Base-by-base conservation (phyloP, 2,888 invertebrate species). In the Lomographa bimaculata region DNA sequence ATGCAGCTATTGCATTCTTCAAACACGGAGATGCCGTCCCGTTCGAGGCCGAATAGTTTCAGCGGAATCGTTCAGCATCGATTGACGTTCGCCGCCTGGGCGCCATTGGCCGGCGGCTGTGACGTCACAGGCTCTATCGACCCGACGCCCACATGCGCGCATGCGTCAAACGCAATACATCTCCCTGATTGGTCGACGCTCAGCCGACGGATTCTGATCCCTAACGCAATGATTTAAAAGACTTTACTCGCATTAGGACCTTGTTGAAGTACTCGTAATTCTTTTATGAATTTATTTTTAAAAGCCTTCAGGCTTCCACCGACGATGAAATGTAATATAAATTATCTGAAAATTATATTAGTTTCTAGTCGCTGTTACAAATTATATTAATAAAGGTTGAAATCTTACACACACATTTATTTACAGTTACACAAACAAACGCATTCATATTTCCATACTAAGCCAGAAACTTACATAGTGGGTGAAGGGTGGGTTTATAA, bases 91-190 rank as follows among this genome's bases (percentile, higher is more conserved):
- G 77, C 68, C 81, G 72, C 62, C 46, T 51, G 54, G 79, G 72
- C 82, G 83, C 82, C 81, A 85, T 85, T 85, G 85, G 83, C 68
- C 71, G 70, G 56, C 58, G 50, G 36, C 35, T 44, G 82, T 83
- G 83, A 84, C 86, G 85, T 86, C 85, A 83, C 80, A 48, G 28
- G 53, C 54, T 33, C 51, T 83, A 85, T 86, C 85, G 86, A 85
- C 75, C 83, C 68, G 57, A 57, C 83, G 77, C 84, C 83, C 74
- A 80, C 81, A 69, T 55, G 42, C 77, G 74, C 86, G 86, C 86
- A 84, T 84, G 86, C 86, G 86, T 60, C 63, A 54, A 7, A 45
- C 30, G 8, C 11, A 28, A 27, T 43, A 55, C 70, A 64, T 52
- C 43, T 47, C 62, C 63, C 62, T 61, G 64, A 85, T 82, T 85